Evolutionary conservation across 1,140 invertebrate species (phyloP), one percentile per base, ranked within the genome.

Genomic region (Drosophila funebris): DNA sequence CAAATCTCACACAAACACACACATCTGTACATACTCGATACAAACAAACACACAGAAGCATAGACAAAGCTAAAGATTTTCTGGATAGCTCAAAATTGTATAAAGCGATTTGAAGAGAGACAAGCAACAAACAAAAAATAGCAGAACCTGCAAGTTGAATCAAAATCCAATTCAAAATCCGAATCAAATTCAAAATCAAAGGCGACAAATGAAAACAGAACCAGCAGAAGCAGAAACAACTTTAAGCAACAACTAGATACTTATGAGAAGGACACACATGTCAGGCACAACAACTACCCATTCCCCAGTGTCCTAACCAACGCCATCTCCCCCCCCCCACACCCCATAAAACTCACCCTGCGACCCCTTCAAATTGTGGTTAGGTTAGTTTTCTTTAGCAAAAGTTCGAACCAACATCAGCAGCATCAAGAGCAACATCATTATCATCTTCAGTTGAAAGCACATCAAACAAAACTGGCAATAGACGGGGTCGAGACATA

Each of bases 391-490:
- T 87, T 88, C 83, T 87, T 87, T 79, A 68, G 76, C 78, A 76
- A 76, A 83, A 82, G 76, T 88, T 87, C 75, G 75, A 83, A 88
- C 16, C 24, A 62, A 20, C 60, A 46, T 16, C 48, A 75, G 43
- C 61, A 64, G 44, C 56, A 46, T 27, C 63, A 58, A 41, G 50
- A 37, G 36, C 22, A 54, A 56, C 33, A 75, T 50, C 24, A 52
- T 52, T 52, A 31, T 31, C 29, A 52, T 33, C 48, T 52, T 73
- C 81, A 84, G 76, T 80, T 88, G 84, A 87, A 76, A 88, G 78
- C 84, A 87, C 83, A 87, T 87, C 83, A 87, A 87, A 87, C 83
- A 87, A 89, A 87, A 88, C 75, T 88, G 70, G 75, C 71, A 85
- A 85, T 88, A 88, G 84, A 67, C 84, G 76, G 88, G 83, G 84